phyloP scores from a whole-genome alignment of 2,113 vertebrate species.

The Phodopus roborovskii region DNA sequence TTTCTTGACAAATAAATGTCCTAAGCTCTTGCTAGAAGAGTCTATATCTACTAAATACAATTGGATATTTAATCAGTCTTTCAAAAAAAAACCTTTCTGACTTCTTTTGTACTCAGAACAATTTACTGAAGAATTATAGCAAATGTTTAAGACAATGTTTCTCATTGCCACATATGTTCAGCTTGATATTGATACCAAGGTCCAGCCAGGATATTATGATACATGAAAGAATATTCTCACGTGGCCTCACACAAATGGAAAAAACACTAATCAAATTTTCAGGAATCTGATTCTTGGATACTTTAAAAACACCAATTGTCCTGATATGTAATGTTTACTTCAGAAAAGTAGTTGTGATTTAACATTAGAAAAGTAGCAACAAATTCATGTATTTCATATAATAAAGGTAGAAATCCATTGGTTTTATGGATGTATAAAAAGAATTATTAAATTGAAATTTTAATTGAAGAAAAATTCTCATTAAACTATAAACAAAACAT shows the following conservation, averaged over 20 bases:
- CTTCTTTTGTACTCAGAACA: neutral
- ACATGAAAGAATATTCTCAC: neutral
- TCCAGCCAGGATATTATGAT: neutral
- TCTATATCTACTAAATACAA: neutral
- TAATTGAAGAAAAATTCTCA: neutral
- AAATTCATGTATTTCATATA: neutral
- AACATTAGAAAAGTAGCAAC: neutral
- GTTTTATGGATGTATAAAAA: neutral
- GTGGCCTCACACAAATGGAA: neutral
- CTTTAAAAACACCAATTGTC: neutral
- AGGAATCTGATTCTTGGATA: neutral
- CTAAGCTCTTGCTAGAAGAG: neutral
- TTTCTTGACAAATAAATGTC: neutral
- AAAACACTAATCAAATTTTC: neutral
- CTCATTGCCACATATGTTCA: neutral
- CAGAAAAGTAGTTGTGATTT: neutral
- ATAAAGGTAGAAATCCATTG: neutral
- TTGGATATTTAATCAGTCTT: neutral
- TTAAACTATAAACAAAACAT: neutral
- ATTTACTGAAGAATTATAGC: neutral
- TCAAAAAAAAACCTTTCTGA: neutral
- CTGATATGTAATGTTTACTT: neutral
- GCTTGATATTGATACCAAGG: neutral
- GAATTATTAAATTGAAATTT: neutral
- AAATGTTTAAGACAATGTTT: neutral